Evolutionary conservation across 2,113 vertebrate genomes (phyloP).

Genomic region (Poecilia latipinna): DNA sequence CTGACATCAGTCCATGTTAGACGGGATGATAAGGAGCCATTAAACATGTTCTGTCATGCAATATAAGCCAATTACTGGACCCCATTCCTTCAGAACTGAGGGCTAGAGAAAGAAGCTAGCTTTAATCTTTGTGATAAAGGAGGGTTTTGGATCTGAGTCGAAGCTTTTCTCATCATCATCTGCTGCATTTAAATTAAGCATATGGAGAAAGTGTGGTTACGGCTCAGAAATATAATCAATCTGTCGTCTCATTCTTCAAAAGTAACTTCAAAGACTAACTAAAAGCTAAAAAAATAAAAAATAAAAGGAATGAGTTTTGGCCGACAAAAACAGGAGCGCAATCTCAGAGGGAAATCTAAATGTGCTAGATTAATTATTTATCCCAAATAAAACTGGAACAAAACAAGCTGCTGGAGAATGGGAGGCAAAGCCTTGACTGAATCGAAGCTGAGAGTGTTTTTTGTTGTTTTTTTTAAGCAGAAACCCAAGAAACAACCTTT

Average conservation of each 20-base stretch:
- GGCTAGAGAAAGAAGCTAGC: not conserved
- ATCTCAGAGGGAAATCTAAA: not conserved
- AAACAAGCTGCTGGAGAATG: not conserved
- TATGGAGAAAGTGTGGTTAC: not conserved
- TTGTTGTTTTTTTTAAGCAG: not conserved
- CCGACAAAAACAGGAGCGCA: not conserved
- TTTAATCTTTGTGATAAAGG: not conserved
- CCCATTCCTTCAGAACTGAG: not conserved
- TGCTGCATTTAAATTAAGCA: not conserved
- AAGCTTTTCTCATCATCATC: not conserved
- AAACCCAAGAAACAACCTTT: not conserved
- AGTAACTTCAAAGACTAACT: not conserved
- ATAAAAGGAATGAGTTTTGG: not conserved
- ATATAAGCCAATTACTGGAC: not conserved
- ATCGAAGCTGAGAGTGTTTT: not conserved
- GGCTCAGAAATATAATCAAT: not conserved
- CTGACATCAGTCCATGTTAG: not conserved
- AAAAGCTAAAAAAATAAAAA: not conserved
- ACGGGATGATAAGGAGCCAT: not conserved
- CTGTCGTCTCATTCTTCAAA: not conserved
- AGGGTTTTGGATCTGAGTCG: not conserved
- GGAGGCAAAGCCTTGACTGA: not conserved
- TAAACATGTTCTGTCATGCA: not conserved
- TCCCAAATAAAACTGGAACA: not conserved
- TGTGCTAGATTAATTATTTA: constrained; percentile 1